phyloP scores from a whole-genome alignment of 2,113 vertebrate species.

The Tetrao urogallus region DNA sequence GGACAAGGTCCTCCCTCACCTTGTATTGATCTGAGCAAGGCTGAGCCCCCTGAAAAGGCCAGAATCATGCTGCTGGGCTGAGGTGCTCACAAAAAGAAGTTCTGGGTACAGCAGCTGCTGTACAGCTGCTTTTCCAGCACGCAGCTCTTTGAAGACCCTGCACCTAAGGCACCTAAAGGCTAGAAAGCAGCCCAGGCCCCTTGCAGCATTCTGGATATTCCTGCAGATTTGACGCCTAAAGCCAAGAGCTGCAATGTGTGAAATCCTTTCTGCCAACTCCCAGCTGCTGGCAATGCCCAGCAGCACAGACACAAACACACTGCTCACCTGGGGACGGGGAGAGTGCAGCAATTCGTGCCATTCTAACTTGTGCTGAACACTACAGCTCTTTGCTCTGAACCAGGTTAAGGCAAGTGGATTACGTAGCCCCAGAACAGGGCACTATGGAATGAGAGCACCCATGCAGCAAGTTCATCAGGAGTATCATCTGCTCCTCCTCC shows the following conservation, averaged over 20 bases:
- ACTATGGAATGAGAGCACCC: background rate
- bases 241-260: background rate
- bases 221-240: background rate
- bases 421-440: background rate
- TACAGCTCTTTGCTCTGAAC: background rate
- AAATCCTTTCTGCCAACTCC: background rate
- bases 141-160: background rate
- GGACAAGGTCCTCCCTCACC: accelerated
- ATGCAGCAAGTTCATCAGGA: background rate
- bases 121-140: background rate
- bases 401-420: background rate
- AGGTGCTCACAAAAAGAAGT: background rate
- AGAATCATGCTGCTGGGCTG: background rate
- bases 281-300: background rate
- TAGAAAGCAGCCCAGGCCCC: background rate
- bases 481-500: background rate
- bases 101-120: background rate
- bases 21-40: background rate
- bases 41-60: background rate
- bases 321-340: background rate
- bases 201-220: background rate
- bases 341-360: background rate
- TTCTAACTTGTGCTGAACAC: background rate
- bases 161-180: background rate
- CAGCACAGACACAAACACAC: background rate